Base-by-base conservation (phyloP, 2,113 vertebrate genomes). In the Orthochromis malagaraziensis region DNA sequence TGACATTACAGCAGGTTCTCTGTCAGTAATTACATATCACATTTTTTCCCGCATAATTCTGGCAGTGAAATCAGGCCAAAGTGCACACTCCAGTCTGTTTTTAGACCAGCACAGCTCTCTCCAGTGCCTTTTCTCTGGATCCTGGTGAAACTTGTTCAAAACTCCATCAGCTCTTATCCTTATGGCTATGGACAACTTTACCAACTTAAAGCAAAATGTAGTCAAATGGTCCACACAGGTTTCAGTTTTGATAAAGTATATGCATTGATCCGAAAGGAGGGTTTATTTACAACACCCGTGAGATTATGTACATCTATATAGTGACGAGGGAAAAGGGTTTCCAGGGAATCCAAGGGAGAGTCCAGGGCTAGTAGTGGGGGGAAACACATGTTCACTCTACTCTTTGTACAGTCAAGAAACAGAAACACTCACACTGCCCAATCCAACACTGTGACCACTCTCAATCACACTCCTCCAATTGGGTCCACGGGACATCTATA, bases 21-120 rank as follows among this genome's bases (percentile, higher is more conserved):
- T 79, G 70, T 90, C 55, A 77, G 45, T 89, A 88, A 92, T 91
- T 93, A 91, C 85, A 93, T 82, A 84, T 26, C 73, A 49, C 42
- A 45, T 68, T 51, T 26, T 19, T 81, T 75, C 45, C 49, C 33
- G 35, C 45, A 77, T 33, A 77, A 4, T 77, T 81, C 81, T 79
- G 80, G n/a, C 79, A 80, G 60, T 60, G 26, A 82, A 87, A 65
- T 68, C 47, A 77, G 79, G 33, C 51, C 88, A 80, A 21, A 26
- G 49, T 47, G 65, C 65, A 80, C 24, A 58, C 21, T 68, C 19
- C 49, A 26, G 31, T 77, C 45, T 58, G 65, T 29, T 91, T 89
- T 57, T 86, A 86, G 79, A 91, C 51, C 12, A 24, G 81, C 38
- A 21, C 82, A 75, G 70, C 54, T 85, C 21, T 49, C 83, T 42